Base-by-base conservation (phyloP, 2,797 vertebrate genomes). In the Miichthys miiuy region DNA sequence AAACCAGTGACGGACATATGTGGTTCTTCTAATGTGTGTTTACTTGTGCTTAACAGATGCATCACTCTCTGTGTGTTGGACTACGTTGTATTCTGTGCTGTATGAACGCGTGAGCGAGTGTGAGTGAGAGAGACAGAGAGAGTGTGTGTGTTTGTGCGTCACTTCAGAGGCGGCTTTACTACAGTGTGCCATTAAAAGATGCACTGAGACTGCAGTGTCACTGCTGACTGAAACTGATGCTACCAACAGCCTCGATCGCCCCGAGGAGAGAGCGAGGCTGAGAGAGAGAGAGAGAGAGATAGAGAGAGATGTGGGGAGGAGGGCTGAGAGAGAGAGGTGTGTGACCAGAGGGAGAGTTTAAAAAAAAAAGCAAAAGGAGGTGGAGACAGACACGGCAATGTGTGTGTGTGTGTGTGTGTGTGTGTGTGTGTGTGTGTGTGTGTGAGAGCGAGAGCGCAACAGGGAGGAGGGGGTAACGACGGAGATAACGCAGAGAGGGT, bases 141-240 rank as follows among this genome's bases (percentile, higher is more conserved):
- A 6, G 56, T 2, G 55, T 7, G 65, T 50, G 56, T 68, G 79
- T 62, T 18, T 60, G 69, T 67, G 61, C n/a, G 10, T 82, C 79
- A 86, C 61, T 72, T 89, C 69, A 65, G 81, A 71, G 68, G 75
- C 23, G 25, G 68, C 68, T 88, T 83, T 85, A 85, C 72, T 69
- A 81, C 63, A 56, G 64, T 20, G 68, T 88, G 87, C 84, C 86
- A 87, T 92, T 91, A 92, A 93, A 94, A 74, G 82, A 88, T 90
- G 90, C 89, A 87, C 90, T 60, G 80, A 94, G 93, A 94, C 94
- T 94, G 95, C 94, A 95, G 93, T 94, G 95, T 95, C 94, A 95
- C 91, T 86, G 92, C 92, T 93, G 91, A 93, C 91, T 88, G 91
- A 91, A 92, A 92, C 72, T 83, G 92, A 95, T 94, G 93, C 90